phyloP scores from a whole-genome alignment of 2,888 invertebrate species.

The Podotricha telesiphe region DNA sequence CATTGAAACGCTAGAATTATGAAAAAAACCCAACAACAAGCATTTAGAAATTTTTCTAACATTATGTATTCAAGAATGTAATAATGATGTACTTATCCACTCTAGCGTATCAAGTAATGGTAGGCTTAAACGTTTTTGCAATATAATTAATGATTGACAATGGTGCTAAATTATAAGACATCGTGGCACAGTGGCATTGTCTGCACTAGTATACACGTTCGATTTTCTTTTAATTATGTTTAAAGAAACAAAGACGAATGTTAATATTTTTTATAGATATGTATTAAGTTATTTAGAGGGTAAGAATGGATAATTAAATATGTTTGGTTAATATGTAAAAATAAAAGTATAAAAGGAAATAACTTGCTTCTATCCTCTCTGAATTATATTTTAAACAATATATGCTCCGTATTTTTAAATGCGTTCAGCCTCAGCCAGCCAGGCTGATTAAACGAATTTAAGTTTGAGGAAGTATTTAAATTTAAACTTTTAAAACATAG shows the following conservation, averaged over 20 bases:
- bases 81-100: not conserved
- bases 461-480: no score
- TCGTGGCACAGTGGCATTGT: not conserved
- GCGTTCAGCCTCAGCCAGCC: no score
- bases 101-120: constrained; percentile 18
- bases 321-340: no score
- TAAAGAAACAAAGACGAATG: not conserved
- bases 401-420: no score
- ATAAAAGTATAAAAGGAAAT: not conserved
- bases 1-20: not conserved
- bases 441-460: no score
- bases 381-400: no score
- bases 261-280: not conserved
- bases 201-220: not conserved
- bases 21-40: not conserved
- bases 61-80: constrained; percentile 5
- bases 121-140: constrained; percentile 2
- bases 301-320: not conserved
- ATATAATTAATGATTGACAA: constrained; percentile 2
- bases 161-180: not conserved
- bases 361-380: no score
- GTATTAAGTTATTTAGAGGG: not conserved
- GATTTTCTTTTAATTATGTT: not conserved
- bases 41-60: not conserved
- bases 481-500: no score